Base-by-base conservation (phyloP, 2,888 invertebrate species). In the Argyra leucocephala region DNA sequence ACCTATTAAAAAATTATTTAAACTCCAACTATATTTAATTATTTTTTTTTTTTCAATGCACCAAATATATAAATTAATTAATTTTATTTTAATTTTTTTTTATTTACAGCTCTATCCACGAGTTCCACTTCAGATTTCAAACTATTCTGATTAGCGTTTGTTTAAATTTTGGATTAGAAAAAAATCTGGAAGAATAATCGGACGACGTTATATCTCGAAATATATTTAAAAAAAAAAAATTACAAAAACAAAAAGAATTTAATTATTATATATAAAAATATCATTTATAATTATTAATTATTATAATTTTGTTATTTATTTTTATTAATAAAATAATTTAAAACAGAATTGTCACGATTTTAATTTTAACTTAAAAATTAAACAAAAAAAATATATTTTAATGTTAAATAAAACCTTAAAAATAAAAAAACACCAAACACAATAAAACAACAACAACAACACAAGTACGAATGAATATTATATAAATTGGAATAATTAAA, bases 101-200 rank as follows among this genome's bases (percentile, higher is more conserved):
- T 75, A 74, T 70, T 82, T 82, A 1, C 82, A 85, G 85, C 82
- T 85, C 77, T 85, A 85, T 76, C 85, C 85, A 74, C 82, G 85
- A 80, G 84, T 85, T 77, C 83, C 83, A 76, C 78, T 83, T 73
- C 84, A 84, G 81, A 83, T 82, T 63, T 73, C 76, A 62, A 75
- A 76, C 71, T 76, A 73, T 71, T 73, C 75, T 69, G 80, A 80
- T 77, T 80, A 80, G 77, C 79, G 79, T 76, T 79, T 78, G 77
- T 77, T 79, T 72, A 76, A 78, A 71, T 77, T 76, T 72, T 78
- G 77, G 73, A 75, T 77, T 65, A 79, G 78, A 72, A 75, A 75
- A 70, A 78, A 77, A 74, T 76, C 78, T 67, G 78, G 78, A 62
- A 75, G 76, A 70, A 74, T 78, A 67, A 75, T 78, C 72, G 76